Evolutionary conservation across 2,797 vertebrate genomes (phyloP).

Genomic region (Benthosema pterotum): DNA sequence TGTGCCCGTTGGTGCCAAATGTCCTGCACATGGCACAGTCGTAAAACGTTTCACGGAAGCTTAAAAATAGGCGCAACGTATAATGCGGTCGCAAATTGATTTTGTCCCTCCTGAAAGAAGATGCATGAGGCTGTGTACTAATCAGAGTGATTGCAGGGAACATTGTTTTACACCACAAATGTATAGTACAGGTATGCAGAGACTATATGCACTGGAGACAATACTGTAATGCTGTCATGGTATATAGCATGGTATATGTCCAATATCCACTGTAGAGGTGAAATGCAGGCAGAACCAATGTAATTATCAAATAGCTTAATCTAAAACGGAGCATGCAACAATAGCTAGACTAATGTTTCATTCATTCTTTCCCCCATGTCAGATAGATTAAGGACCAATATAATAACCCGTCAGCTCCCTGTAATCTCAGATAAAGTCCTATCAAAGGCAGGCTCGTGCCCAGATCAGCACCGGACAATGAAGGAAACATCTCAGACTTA

Average conservation of each 20-base stretch:
- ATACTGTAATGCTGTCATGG: neutral
- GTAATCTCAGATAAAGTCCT: neutral
- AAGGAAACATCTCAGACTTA: slow-evolving; percentile 6
- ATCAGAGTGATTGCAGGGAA: no score
- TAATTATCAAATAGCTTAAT: slow-evolving; percentile 1
- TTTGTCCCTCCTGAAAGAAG: no score
- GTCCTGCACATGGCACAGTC: no score
- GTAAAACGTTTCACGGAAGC: no score
- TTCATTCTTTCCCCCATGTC: neutral
- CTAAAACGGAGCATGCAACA: neutral
- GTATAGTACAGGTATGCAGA: no score
- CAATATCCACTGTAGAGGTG: neutral
- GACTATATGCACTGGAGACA: neutral
- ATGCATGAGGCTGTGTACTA: no score
- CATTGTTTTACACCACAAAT: no score
- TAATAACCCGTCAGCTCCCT: neutral
- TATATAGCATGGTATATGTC: neutral
- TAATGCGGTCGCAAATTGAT: no score
- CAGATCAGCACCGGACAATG: neutral
- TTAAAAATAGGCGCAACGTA: no score
- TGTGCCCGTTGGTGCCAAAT: no score
- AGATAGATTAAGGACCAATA: neutral
- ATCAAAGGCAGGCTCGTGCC: neutral
- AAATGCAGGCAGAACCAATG: neutral
- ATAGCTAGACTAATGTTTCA: slow-evolving; percentile 2